Evolutionary conservation across 2,797 vertebrate genomes (phyloP).

Genomic region (Anguilla obscura): DNA sequence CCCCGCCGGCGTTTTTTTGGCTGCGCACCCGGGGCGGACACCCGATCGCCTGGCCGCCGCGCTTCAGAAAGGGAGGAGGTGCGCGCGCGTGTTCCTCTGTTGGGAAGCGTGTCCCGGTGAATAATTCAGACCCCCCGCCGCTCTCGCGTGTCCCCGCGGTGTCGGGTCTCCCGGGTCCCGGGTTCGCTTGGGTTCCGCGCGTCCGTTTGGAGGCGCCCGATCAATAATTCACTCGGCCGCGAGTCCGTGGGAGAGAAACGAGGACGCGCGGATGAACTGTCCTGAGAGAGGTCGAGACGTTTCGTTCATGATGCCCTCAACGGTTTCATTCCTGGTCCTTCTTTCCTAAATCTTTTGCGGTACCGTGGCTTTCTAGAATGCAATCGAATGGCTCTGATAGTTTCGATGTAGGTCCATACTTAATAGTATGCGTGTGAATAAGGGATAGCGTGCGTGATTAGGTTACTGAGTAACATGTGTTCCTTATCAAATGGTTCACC

Average conservation of each 20-base stretch:
- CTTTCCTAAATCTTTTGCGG: slow-evolving; percentile 21
- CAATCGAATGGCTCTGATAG: not conserved
- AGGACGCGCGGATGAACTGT: not conserved
- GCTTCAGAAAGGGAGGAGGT: not conserved
- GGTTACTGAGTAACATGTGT: not conserved
- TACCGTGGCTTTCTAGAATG: not conserved
- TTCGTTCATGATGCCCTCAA: not conserved
- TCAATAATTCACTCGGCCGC: not conserved
- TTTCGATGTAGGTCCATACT: not conserved
- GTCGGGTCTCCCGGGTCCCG: slow-evolving; percentile 12
- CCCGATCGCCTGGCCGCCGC: not conserved
- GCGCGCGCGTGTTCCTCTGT: not conserved
- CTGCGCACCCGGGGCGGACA: not conserved
- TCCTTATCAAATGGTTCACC: not conserved
- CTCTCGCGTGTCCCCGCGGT: not conserved
- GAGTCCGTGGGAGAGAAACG: not conserved
- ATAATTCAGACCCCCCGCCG: not conserved
- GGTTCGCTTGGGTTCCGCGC: slow-evolving; percentile 36
- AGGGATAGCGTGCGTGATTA: not conserved
- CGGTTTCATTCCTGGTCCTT: not conserved
- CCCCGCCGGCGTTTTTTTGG: no score
- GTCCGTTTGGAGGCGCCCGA: not conserved
- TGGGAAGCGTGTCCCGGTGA: not conserved
- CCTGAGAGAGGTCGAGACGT: not conserved
- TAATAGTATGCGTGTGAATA: not conserved